phyloP scores from a whole-genome alignment of 2,888 invertebrate species.

The Aspidiotus rigidus region DNA sequence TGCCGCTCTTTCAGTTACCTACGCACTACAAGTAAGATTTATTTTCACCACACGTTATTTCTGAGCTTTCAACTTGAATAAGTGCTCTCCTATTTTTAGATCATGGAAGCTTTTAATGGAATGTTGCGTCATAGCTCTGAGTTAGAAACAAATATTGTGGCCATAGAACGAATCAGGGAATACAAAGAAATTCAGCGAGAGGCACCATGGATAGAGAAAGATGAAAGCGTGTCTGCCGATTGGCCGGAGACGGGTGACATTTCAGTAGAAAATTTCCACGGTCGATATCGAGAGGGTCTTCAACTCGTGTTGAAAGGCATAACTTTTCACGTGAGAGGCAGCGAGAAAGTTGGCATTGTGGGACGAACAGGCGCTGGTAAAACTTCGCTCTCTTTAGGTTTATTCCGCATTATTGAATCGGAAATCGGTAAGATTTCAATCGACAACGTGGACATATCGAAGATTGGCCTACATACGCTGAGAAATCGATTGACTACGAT shows the following conservation, averaged over 20 bases:
- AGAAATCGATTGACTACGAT: conserved; percentile 53
- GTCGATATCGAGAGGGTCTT: conserved; percentile 75
- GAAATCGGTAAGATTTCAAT: conserved; percentile 71
- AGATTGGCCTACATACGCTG: conserved; percentile 74
- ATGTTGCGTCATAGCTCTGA: conserved; percentile 92
- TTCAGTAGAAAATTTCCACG: conserved; percentile 68
- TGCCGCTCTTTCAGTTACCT: conserved; percentile 82
- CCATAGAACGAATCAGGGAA: conserved; percentile 93
- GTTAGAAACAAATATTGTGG: conserved; percentile 94
- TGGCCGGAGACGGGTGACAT: conserved; percentile 81
- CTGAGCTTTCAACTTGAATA: not conserved
- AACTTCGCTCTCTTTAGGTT: conserved; percentile 74
- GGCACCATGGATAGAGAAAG: conserved; percentile 21
- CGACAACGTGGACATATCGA: conserved; percentile 71
- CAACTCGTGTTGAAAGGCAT: conserved; percentile 78
- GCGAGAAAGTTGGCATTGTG: conserved; percentile 83
- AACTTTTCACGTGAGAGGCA: conserved; percentile 64
- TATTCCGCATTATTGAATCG: conserved; percentile 84
- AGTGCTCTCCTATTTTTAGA: conserved; percentile 48
- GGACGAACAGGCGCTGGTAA: conserved; percentile 88
- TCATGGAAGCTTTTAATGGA: conserved; percentile 93
- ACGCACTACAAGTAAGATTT: conserved; percentile 62
- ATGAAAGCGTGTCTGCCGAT: conserved; percentile 40
- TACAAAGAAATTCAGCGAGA: conserved; percentile 74
- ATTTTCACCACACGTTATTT: not conserved